Conservation (phyloP, 2,888 invertebrate genomes). For the Argynnis bischoffii region DNA sequence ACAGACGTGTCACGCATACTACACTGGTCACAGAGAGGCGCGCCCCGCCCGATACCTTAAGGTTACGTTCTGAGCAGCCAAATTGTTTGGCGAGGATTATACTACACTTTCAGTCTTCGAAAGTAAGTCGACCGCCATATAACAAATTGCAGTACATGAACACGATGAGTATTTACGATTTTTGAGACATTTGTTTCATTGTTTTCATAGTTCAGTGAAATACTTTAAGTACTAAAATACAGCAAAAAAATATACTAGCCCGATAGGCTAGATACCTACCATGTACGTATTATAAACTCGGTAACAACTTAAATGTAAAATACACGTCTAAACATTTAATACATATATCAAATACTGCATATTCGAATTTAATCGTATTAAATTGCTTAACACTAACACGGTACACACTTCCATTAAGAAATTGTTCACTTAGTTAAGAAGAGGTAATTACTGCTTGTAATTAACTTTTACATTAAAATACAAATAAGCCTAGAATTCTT, state of each 20-base stretch:
- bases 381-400: conserved; percentile 19
- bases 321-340: conserved; percentile 47
- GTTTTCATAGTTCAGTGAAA: conserved; percentile 17
- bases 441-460: too few relatives aligned
- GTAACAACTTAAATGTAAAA: conserved; percentile 40
- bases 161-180: conserved; percentile 32
- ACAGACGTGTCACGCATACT: too few relatives aligned
- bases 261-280: conserved; percentile 7
- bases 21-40: too few relatives aligned
- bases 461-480: too few relatives aligned
- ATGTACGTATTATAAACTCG: conserved; percentile 27
- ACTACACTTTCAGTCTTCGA: conserved; percentile 49
- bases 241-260: conserved; percentile 26
- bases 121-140: conserved; percentile 36
- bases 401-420: conserved; percentile 13
- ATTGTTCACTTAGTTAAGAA: not conserved
- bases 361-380: conserved; percentile 1
- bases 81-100: too few relatives aligned
- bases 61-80: too few relatives aligned
- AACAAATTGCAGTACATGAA: conserved; percentile 25
- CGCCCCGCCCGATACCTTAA: too few relatives aligned
- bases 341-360: conserved; percentile 44
- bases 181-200: conserved; percentile 19
- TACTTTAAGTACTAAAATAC: conserved; percentile 23
- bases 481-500: too few relatives aligned